Evolutionary conservation across 2,797 vertebrate species (phyloP), one percentile per base, ranked within the genome.

Genomic region (Mionectes olivaceus): DNA sequence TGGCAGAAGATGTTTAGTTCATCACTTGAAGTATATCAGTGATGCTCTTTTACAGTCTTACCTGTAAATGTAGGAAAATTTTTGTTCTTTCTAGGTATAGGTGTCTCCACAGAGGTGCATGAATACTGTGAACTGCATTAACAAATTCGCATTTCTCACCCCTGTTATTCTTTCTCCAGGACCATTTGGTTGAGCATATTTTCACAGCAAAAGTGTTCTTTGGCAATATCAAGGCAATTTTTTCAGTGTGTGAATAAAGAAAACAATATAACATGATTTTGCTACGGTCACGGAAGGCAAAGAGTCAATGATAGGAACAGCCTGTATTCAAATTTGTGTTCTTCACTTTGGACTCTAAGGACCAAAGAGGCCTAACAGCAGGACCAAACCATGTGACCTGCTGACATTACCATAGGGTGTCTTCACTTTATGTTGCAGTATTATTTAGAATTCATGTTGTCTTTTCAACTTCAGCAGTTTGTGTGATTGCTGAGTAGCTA

Each of bases 251-350:
- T 80, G 37, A 83, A 76, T 60, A 89, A 87, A 60, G 46, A 22
- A 89, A 94, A 82, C 10, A 74, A 60, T 68, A 84, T 70, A 73
- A 59, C 70, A 82, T 50, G 63, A 89, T 87, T 95, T 90, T 2
- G 2, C 13, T 43, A 83, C 12, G 82, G 60, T 79, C 52, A 64
- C 12, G 46, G 73, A 95, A 84, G 53, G 52, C 41, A 64, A 52
- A 47, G 39, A 87, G 55, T 89, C 67, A 63, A 4, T 47, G 69
- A 69, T 55, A 94, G 46, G 52, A 79, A 70, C 32, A 41, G 41
- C 39, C 12, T 39, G 7, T 60, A 84, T 85, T 89, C 37, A 70
- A 30, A 89, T 87, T 82, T 23, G 1, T 70, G 19, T 71, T 93
- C 44, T 83, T 81, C 70, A 37, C 55, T 84, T 82, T 53, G 53